Evolutionary conservation across 2,888 invertebrate species (phyloP).

Genomic region (Tridacna crocea): DNA sequence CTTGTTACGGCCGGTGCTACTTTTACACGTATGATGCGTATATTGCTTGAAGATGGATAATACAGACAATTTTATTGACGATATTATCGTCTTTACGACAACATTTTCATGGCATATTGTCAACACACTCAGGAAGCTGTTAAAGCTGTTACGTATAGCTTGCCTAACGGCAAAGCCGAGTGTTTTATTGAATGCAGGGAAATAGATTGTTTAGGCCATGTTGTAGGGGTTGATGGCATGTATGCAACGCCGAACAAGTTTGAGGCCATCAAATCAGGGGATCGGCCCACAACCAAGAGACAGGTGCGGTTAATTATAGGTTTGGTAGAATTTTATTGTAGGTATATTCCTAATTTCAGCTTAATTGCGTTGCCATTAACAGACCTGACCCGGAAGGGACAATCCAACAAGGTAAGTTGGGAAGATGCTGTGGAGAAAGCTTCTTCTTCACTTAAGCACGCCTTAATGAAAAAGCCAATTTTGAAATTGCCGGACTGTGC

Average conservation of each 20-base stretch:
- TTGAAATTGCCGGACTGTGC: conserved; percentile 24
- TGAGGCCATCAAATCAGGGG: not conserved
- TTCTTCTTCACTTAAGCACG: not conserved
- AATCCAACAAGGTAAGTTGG: not conserved
- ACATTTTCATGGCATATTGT: not conserved
- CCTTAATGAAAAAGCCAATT: not conserved
- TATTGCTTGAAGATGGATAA: not conserved
- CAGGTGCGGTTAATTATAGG: not conserved
- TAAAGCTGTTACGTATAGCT: not conserved
- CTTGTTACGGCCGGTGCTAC: not conserved
- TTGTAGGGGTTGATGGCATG: not conserved
- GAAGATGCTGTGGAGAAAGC: not conserved
- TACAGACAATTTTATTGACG: conserved; percentile 52
- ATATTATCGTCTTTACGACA: not conserved
- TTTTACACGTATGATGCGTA: not conserved
- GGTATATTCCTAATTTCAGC: not conserved
- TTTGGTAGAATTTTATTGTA: not conserved
- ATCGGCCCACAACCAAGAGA: not conserved
- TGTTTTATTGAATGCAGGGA: not conserved
- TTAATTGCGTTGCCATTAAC: not conserved
- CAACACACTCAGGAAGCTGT: not conserved
- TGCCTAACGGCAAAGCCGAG: not conserved
- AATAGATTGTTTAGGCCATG: not conserved
- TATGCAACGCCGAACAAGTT: not conserved
- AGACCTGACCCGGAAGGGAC: not conserved